Evolutionary conservation across 2,888 invertebrate genomes (phyloP).

Genomic region (Agriopis marginaria): DNA sequence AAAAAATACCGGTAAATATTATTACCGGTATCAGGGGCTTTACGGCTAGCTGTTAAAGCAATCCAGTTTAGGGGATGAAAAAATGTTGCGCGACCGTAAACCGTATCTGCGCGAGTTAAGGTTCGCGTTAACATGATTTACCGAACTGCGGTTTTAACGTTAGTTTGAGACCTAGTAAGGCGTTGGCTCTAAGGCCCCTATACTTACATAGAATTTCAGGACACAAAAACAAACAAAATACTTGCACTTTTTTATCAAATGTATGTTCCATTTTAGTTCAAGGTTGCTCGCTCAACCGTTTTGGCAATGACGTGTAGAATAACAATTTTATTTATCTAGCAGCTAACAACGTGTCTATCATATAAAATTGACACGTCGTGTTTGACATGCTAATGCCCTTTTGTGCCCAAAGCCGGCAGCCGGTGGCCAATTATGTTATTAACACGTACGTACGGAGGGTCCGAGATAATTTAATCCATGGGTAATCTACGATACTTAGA

Average conservation of each 20-base stretch:
- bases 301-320: constrained; percentile 41
- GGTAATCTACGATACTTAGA: constrained; percentile 3
- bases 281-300: constrained; percentile 34
- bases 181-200: too few species aligned
- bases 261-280: background rate
- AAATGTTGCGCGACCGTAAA: too few species aligned
- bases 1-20: too few species aligned
- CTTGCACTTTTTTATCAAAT: background rate
- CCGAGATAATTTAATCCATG: constrained; percentile 39
- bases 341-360: constrained; percentile 24
- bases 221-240: background rate
- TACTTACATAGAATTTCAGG: background rate
- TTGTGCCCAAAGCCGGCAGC: constrained; percentile 36
- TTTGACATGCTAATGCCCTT: constrained; percentile 32
- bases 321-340: constrained; percentile 17
- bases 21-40: too few species aligned
- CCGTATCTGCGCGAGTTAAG: too few species aligned
- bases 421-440: constrained; percentile 73
- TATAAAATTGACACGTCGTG: constrained; percentile 23
- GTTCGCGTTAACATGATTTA: too few species aligned
- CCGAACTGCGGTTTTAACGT: too few species aligned
- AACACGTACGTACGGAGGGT: constrained; percentile 57
- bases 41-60: too few species aligned
- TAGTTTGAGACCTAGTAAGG: too few species aligned
- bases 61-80: too few species aligned